phyloP scores from a whole-genome alignment of 2,113 vertebrate genomes.

The Hyla sarda region DNA sequence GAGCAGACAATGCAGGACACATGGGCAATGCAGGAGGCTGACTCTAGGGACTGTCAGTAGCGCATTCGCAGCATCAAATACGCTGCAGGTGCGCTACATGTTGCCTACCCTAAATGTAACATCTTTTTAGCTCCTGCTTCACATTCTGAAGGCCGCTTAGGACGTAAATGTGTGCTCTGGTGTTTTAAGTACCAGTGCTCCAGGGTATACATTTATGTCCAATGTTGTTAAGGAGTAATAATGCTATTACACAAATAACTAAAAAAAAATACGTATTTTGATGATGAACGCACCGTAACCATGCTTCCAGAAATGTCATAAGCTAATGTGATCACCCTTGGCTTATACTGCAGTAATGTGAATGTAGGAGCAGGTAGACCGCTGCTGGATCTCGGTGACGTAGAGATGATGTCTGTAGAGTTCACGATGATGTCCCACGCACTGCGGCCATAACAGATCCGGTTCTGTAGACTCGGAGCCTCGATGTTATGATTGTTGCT shows the following conservation, averaged over 20 bases:
- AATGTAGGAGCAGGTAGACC: constrained; percentile 60
- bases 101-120: no score
- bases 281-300: constrained; percentile 55
- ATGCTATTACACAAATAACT: neutral
- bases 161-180: no score
- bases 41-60: no score
- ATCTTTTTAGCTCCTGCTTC: no score
- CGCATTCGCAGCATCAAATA: no score
- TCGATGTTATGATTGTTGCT: constrained; percentile 69
- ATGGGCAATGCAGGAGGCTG: no score
- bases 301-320: constrained; percentile 77
- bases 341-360: constrained; percentile 63
- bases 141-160: no score
- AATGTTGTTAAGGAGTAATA: no score
- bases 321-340: constrained; percentile 68
- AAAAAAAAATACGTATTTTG: neutral
- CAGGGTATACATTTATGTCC: no score
- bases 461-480: constrained; percentile 76
- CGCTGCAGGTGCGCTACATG: no score
- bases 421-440: constrained; percentile 70
- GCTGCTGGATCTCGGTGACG: constrained; percentile 22
- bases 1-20: no score
- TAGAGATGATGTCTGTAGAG: constrained; percentile 67
- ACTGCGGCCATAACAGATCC: constrained; percentile 69
- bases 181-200: no score